Conservation (phyloP, 2,113 vertebrate species). For the Alosa alosa region DNA sequence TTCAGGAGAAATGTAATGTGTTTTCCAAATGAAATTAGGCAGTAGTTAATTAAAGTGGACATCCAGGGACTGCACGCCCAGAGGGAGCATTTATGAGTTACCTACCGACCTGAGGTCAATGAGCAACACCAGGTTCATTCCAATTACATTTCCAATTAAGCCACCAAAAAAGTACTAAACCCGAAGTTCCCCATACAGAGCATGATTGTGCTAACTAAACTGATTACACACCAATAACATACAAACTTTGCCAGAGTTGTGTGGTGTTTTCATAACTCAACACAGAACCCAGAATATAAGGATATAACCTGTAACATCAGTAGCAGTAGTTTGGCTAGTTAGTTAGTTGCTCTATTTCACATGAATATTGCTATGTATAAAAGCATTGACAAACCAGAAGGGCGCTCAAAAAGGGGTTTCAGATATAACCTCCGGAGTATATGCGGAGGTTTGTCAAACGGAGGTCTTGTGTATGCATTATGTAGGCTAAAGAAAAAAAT, state of each 20-base stretch:
- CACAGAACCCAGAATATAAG: background rate
- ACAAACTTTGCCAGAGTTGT: background rate
- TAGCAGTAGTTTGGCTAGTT: background rate
- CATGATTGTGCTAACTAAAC: background rate
- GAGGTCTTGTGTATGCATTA: no score
- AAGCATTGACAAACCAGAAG: no score
- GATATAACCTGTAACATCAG: background rate
- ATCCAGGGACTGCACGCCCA: constrained; percentile 9
- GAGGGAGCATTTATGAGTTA: constrained; percentile 11
- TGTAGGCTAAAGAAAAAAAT: no score
- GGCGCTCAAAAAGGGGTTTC: no score
- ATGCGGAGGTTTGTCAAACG: no score
- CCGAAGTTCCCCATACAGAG: background rate
- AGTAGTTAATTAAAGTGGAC: constrained; percentile 38
- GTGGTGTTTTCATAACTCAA: background rate
- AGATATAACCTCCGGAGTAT: no score
- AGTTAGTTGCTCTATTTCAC: background rate
- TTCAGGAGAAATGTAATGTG: constrained; percentile 19
- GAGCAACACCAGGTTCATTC: constrained; percentile 30
- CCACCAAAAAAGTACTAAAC: constrained; percentile 26
- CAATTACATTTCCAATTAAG: constrained; percentile 45
- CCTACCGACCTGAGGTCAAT: constrained; percentile 23
- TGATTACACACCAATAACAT: background rate
- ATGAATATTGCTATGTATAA: no score
- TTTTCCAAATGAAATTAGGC: constrained; percentile 39